Evolutionary conservation across 2,888 invertebrate genomes (phyloP).

Genomic region (Drosophila leonis): DNA sequence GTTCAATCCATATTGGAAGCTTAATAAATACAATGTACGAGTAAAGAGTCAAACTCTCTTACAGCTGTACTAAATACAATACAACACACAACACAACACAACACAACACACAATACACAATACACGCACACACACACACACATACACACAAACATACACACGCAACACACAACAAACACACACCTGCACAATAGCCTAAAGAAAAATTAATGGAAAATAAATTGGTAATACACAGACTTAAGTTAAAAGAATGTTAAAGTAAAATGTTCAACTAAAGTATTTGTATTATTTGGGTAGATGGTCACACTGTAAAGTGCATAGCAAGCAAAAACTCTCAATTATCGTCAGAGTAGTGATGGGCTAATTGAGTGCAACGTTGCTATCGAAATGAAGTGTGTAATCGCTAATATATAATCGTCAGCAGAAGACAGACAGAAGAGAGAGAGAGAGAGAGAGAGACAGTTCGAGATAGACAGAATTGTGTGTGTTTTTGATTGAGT

Average conservation of each 20-base stretch:
- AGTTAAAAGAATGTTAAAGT: conserved; percentile 1
- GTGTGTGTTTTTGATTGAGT: conserved; percentile 1
- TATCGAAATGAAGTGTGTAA: conserved; percentile 12
- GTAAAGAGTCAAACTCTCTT: conserved; percentile 33
- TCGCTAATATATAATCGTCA: background rate
- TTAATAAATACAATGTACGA: conserved; percentile 49
- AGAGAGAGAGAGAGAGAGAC: conserved; percentile 6
- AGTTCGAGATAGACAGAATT: conserved; percentile 2
- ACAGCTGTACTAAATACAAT: conserved; percentile 43
- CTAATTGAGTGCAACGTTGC: background rate
- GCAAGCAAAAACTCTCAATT: conserved; percentile 12
- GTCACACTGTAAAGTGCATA: conserved; percentile 14
- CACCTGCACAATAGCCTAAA: conserved; percentile 12
- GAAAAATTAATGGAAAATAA: conserved; percentile 19
- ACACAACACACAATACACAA: conserved; percentile 7
- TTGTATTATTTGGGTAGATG: background rate
- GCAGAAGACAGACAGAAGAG: conserved; percentile 2
- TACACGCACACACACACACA: background rate
- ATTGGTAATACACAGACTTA: conserved; percentile 25
- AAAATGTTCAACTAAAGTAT: conserved; percentile 20
- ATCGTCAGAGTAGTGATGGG: conserved; percentile 1
- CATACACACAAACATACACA: background rate
- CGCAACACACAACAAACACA: conserved; percentile 1
- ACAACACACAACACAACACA: conserved; percentile 11
- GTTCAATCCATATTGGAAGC: conserved; percentile 79